phyloP scores from a whole-genome alignment of 2,888 invertebrate species.

The Poecilobothrus nobilitatus region DNA sequence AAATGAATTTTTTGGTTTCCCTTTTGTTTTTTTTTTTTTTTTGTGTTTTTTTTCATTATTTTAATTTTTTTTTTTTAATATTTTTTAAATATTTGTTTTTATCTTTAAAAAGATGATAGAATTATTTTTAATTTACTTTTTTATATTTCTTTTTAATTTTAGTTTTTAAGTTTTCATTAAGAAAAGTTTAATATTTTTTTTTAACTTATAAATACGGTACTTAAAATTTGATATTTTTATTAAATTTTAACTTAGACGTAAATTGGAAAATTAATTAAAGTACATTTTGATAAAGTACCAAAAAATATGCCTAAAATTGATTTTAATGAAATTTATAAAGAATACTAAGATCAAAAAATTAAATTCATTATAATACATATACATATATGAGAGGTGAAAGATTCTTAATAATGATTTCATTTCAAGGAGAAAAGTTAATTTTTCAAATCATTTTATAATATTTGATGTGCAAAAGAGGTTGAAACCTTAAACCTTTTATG shows the following conservation, averaged over 20 bases:
- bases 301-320: too few species aligned
- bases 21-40: background rate
- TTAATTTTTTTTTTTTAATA: background rate
- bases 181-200: background rate
- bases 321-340: too few species aligned
- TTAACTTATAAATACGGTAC: background rate
- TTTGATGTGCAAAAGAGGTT: too few species aligned
- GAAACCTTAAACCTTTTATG: too few species aligned
- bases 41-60: background rate
- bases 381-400: too few species aligned
- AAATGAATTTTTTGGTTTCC: conserved; percentile 2
- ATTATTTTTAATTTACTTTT: background rate
- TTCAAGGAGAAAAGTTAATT: too few species aligned
- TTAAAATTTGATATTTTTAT: background rate
- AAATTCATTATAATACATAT: too few species aligned
- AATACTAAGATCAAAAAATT: too few species aligned
- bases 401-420: too few species aligned
- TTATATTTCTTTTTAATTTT: background rate
- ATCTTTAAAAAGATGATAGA: background rate
- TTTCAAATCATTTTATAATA: too few species aligned
- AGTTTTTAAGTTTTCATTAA: background rate
- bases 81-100: background rate
- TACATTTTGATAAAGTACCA: too few species aligned
- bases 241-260: background rate
- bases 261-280: background rate